Evolutionary conservation across 2,797 vertebrate species (phyloP), one percentile per base, ranked within the genome.

Genomic region (Protosalanx chinensis): DNA sequence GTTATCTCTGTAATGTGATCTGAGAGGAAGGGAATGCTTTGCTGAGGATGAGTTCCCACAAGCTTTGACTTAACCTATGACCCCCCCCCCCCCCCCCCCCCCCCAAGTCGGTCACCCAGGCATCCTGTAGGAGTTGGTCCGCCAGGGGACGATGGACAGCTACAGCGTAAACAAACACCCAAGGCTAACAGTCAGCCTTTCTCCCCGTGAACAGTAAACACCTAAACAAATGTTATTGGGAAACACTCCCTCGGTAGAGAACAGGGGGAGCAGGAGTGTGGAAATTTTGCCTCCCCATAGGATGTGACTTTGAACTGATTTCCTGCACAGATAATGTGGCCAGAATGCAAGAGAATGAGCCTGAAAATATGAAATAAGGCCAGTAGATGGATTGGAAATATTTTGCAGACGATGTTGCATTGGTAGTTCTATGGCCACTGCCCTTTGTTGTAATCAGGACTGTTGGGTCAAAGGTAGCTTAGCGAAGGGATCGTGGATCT

Each of bases 1-100:
- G 53, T 76, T 13, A 67, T 62, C 76, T 72, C 76, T 49, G 10
- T 68, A 73, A 71, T 75, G 62, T 74, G 76, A 85, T 82, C 67
- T 74, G 71, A 84, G 78, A 81, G 73, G 85, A 84, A 83, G 84
- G 85, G 77, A 86, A 81, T 70, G 61, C 76, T 81, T 78, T 82
- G 75, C 74, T 78, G 64, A 81, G 79, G 78, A 88, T 83, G 33
- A 85, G 82, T 91, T 93, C 88, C 88, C 90, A 92, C 78, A 90
- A 87, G 84, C 89, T 91, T 89, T 90, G 87, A 89, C 90, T 87
- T 87, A 83, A 84, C 86, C 85, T 79, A 64, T 46, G 81, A 88
- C 83, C 85, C 72, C 71, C n/a, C 8, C 5, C 65, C 85, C 72
- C 71, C n/a, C 8, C 5, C 65, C 23, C 23, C 37, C 33, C 33